Conservation (phyloP, 2,113 vertebrate species). For the Hippoglossus stenolepis region DNA sequence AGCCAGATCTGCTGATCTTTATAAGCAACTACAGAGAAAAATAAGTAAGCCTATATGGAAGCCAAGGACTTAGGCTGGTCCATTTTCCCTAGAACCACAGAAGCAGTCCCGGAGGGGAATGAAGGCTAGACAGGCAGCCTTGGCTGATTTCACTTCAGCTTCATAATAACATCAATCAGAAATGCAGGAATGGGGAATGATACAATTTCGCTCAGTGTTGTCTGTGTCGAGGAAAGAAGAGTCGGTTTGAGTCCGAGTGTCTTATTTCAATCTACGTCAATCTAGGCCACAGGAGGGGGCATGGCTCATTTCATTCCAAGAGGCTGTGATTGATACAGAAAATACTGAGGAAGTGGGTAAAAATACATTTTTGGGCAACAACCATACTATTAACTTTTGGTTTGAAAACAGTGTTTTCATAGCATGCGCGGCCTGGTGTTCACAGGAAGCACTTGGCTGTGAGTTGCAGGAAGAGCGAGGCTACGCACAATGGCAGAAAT, state of each 20-base stretch:
- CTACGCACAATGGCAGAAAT: too few species aligned
- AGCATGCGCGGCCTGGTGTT: too few species aligned
- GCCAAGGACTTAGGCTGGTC: constrained; percentile 37
- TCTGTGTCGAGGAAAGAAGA: not conserved
- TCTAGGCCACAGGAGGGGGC: not conserved
- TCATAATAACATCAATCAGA: constrained; percentile 28
- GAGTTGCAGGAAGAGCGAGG: too few species aligned
- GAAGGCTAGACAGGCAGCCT: constrained; percentile 30
- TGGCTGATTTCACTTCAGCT: not conserved
- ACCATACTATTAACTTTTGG: too few species aligned
- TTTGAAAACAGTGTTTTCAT: too few species aligned
- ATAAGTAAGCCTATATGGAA: constrained; percentile 32
- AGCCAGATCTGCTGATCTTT: constrained; percentile 70
- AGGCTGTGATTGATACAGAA: not conserved
- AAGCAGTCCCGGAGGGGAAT: constrained; percentile 16
- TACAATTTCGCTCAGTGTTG: not conserved
- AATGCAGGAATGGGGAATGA: constrained; percentile 5
- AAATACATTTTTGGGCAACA: too few species aligned
- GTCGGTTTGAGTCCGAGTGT: not conserved
- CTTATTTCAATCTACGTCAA: not conserved
- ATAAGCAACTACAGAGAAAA: constrained; percentile 45
- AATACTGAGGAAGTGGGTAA: not conserved
- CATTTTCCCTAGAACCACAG: constrained; percentile 19
- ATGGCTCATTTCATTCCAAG: not conserved
- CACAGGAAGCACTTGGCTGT: too few species aligned